Percentiles rank a stretch among this genome's conserved stretches.
phyloP scores from a whole-genome alignment of 2,113 vertebrate species.

The Spermophilus dauricus region DNA sequence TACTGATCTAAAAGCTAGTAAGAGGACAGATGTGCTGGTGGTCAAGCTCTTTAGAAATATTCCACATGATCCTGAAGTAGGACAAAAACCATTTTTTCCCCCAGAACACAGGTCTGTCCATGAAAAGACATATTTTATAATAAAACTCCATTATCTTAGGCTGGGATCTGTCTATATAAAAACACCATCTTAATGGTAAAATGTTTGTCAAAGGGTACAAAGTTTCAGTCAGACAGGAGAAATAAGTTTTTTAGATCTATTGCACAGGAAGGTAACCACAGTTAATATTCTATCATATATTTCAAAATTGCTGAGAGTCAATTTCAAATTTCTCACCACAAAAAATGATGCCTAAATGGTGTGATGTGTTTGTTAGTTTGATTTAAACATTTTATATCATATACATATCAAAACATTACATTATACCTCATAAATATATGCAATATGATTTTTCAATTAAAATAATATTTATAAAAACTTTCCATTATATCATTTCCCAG shows the following conservation, averaged over 20 bases:
- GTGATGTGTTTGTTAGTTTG: background rate
- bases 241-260: background rate
- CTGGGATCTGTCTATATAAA: background rate
- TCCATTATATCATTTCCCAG: background rate
- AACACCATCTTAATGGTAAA: background rate
- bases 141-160: background rate
- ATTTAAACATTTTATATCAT: background rate
- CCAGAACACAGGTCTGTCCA: background rate
- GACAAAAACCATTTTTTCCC: background rate
- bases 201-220: background rate
- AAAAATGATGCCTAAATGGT: background rate
- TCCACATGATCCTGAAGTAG: slow-evolving; percentile 16
- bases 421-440: background rate
- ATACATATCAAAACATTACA: background rate
- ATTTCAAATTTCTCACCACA: background rate
- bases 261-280: background rate
- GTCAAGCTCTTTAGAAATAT: background rate
- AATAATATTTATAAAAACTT: background rate
- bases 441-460: background rate
- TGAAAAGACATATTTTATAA: background rate
- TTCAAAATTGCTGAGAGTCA: background rate
- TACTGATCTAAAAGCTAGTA: slow-evolving; percentile 76
- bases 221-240: background rate
- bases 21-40: slow-evolving; percentile 72
- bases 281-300: background rate